phyloP scores from a whole-genome alignment of 2,888 invertebrate genomes.

The Heliconius ethilla region DNA sequence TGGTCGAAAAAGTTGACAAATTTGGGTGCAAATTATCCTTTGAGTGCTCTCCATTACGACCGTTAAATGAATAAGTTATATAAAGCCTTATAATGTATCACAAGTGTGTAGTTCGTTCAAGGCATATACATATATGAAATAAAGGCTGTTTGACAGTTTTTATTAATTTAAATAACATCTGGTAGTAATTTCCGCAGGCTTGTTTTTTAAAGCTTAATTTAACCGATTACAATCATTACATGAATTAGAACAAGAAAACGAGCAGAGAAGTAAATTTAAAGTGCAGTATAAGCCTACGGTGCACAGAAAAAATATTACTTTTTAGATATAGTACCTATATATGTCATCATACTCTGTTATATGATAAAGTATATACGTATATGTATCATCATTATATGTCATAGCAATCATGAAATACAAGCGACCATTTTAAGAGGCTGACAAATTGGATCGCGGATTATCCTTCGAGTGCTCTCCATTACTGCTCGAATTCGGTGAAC shows the following conservation, averaged over 20 bases:
- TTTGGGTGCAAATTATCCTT: constrained; percentile 21
- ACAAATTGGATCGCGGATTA: constrained; percentile 69
- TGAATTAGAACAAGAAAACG: too few species aligned
- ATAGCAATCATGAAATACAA: constrained; percentile 21
- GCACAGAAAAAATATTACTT: background rate
- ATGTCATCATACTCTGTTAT: background rate
- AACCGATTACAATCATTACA: too few species aligned
- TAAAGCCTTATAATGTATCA: background rate
- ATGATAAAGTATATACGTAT: background rate
- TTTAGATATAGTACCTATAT: background rate
- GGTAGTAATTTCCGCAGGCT: too few species aligned
- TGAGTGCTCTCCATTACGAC: constrained; percentile 14
- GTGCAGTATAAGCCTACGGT: background rate
- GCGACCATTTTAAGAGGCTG: constrained; percentile 37
- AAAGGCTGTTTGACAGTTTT: background rate
- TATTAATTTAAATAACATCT: background rate
- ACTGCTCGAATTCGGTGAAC: constrained; percentile 37
- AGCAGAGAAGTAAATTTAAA: too few species aligned
- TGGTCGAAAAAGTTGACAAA: constrained; percentile 27
- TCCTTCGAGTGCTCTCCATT: constrained; percentile 49
- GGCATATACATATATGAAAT: background rate
- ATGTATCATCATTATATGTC: background rate
- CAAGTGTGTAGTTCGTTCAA: background rate
- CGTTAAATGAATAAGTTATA: constrained; percentile 4
- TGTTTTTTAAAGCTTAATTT: too few species aligned